Evolutionary conservation across 2,888 invertebrate species (phyloP), one percentile per base, ranked within the genome.

Genomic region (Resseliella maxima): DNA sequence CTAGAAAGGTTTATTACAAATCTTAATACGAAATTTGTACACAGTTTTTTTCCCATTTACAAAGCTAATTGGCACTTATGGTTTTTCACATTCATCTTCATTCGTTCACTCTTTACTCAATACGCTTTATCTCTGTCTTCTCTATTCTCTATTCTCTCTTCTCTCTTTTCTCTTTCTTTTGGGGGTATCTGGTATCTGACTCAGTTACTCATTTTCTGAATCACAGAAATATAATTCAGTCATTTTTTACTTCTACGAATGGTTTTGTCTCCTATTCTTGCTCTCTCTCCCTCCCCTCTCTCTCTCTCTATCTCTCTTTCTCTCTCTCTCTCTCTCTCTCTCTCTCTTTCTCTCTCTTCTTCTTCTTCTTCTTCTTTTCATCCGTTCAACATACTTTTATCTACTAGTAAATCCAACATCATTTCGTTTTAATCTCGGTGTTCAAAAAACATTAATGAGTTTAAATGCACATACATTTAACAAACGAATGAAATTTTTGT

Each of bases 391-490:
- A 50, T 18, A 50, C 46, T 50, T 50, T 50, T 50, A 50, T 50
- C 46, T 50, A 50, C 46, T 15, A 50, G 15, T 15, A 50, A 24
- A 31, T 72, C 35, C 31, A 15, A 31, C 27, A 72, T 72, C 31
- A 72, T 72, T 15, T 15, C 5, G 15, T 35, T 72, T 72, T 31
- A 31, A 72, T 72, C 72, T 31, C 15, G 72, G 31, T 31, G 0
- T 31, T 50, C 1, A 18, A 15, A 31, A 31, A 27, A 31, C 31
- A 31, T 72, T 72, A 72, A 72, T 72, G 31, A 72, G 6, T 72
- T 72, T 0, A 31, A 72, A 72, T 72, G 31, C 72, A 72, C 46
- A 50, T 41, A n/a, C n/a, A n/a, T n/a, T n/a, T n/a, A n/a, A n/a
- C n/a, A n/a, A n/a, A n/a, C n/a, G 46, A 50, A 2, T 50, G 46